phyloP scores from a whole-genome alignment of 1,140 invertebrate species.

The Bombus impatiens region DNA sequence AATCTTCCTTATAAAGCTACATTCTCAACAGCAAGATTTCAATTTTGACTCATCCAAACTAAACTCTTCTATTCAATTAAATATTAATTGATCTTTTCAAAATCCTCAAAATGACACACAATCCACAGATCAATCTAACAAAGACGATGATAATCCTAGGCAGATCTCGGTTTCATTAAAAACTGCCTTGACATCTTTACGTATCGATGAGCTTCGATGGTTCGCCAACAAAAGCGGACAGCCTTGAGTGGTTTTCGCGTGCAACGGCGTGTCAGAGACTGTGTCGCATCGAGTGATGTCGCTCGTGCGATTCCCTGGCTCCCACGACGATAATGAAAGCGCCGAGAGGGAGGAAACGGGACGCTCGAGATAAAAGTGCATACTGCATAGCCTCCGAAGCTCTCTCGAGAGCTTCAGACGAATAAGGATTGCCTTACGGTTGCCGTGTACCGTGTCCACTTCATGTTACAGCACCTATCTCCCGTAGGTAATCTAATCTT shows the following conservation, averaged over 20 bases:
- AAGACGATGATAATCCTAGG: not conserved
- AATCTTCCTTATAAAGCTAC: too few relatives aligned
- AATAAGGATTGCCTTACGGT: slow-evolving; percentile 45
- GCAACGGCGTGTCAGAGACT: not conserved
- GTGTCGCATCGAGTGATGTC: slow-evolving; percentile 32
- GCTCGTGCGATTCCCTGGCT: slow-evolving; percentile 19
- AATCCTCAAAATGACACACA: not conserved
- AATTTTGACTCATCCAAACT: too few relatives aligned
- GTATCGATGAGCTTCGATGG: slow-evolving; percentile 43
- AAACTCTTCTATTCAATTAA: too few relatives aligned
- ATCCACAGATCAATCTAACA: not conserved
- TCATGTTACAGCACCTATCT: slow-evolving; percentile 32
- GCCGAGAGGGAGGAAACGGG: not conserved
- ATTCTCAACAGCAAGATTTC: too few relatives aligned
- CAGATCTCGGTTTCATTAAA: slow-evolving; percentile 33
- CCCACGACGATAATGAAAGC: slow-evolving; percentile 57
- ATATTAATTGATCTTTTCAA: too few relatives aligned
- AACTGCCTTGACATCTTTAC: slow-evolving; percentile 57
- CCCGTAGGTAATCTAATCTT: slow-evolving; percentile 32
- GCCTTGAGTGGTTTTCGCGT: slow-evolving; percentile 40
- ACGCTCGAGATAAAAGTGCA: slow-evolving; percentile 48
- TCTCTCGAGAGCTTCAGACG: slow-evolving; percentile 27
- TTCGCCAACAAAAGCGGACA: slow-evolving; percentile 41
- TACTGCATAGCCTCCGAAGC: not conserved
- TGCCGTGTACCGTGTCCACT: slow-evolving; percentile 25